phyloP scores from a whole-genome alignment of 2,888 invertebrate genomes.

The Biston stratarius region DNA sequence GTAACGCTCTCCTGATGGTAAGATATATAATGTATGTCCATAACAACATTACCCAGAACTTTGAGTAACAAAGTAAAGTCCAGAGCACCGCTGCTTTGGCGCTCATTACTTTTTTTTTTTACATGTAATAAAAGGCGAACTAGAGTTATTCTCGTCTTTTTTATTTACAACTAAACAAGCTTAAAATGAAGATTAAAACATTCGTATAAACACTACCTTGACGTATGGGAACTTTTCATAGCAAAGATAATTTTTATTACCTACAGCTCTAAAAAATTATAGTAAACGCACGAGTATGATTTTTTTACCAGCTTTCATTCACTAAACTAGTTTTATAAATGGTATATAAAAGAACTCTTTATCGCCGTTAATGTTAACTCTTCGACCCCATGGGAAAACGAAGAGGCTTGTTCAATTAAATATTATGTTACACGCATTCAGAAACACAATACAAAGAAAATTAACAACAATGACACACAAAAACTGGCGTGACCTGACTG shows the following conservation, averaged over 20 bases:
- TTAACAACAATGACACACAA: conserved; percentile 41
- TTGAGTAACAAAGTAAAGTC: no score
- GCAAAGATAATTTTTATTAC: not conserved
- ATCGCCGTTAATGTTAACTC: conserved; percentile 27
- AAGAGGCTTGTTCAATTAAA: conserved; percentile 35
- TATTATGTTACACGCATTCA: conserved; percentile 40
- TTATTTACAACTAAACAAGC: not conserved
- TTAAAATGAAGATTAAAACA: not conserved
- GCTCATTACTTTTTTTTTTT: no score
- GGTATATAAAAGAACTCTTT: conserved; percentile 8
- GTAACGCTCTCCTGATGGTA: no score
- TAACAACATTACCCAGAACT: no score
- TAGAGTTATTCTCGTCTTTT: not conserved
- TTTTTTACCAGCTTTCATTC: not conserved
- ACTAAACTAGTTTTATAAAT: not conserved
- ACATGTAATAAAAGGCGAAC: no score
- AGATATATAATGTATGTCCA: no score
- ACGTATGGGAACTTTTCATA: not conserved
- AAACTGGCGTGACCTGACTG: conserved; percentile 35
- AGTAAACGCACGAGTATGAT: not conserved
- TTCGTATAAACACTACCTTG: not conserved
- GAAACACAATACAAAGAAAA: conserved; percentile 42
- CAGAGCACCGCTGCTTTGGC: no score
- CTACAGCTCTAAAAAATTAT: not conserved
- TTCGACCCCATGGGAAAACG: conserved; percentile 39